Conservation (phyloP, 2,113 vertebrate species). For the Saccopteryx bilineata region DNA sequence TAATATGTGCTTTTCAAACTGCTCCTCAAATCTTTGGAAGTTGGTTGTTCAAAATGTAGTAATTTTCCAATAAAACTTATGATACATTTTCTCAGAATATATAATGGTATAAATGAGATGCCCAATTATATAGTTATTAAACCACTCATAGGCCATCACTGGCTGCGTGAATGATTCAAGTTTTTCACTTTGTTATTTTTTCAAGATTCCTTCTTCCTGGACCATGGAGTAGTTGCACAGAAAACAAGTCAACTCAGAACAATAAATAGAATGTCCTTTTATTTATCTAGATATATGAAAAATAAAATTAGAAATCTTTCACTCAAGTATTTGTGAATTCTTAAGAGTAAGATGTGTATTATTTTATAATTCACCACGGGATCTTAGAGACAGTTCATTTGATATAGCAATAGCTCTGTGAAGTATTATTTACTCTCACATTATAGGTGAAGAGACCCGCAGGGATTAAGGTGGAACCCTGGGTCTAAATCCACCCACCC, state of each 20-base stretch:
- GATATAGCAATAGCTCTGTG: not conserved
- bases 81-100: not conserved
- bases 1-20: not conserved
- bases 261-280: conserved; percentile 25
- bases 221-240: not conserved
- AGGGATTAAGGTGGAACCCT: not conserved
- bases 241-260: not conserved
- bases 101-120: not conserved
- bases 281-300: not conserved
- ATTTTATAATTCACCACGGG: conserved; percentile 29
- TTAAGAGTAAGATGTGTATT: not conserved
- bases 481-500: not conserved
- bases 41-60: not conserved
- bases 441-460: not conserved
- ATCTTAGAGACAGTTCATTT: not conserved
- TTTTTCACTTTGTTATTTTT: conserved; percentile 48
- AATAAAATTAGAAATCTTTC: conserved; percentile 12
- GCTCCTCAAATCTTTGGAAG: not conserved
- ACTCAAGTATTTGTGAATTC: not conserved
- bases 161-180: conserved; percentile 33
- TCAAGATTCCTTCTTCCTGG: conserved; percentile 13
- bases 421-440: not conserved
- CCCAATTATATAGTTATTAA: not conserved
- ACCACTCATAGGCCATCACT: not conserved
- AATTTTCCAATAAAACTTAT: not conserved